Conservation (phyloP, 2,888 invertebrate species). For the Mechanitis mazaeus region DNA sequence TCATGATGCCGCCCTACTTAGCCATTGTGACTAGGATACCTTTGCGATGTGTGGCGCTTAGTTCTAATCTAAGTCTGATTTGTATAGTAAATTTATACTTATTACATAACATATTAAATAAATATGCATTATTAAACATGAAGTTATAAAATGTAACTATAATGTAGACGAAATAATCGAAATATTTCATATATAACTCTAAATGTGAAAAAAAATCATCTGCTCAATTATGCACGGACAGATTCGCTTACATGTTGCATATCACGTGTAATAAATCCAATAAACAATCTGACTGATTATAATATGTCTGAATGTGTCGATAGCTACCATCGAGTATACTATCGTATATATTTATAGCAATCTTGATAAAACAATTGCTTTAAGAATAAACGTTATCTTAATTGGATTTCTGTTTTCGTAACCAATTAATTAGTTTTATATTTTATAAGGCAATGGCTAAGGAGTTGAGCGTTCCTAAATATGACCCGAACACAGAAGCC, state of each 20-base stretch:
- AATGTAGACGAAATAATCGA: no score
- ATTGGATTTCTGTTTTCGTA: background rate
- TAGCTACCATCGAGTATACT: background rate
- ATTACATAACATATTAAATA: no score
- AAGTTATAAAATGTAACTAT: no score
- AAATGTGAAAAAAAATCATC: no score
- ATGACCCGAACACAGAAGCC: slow-evolving; percentile 62
- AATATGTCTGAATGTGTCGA: background rate
- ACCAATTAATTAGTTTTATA: slow-evolving; percentile 9
- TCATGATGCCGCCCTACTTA: slow-evolving; percentile 48
- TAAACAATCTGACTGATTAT: no score
- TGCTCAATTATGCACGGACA: no score
- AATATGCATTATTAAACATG: no score
- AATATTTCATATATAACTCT: no score
- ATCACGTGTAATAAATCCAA: no score
- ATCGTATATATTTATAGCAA: background rate
- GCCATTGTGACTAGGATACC: slow-evolving; percentile 17
- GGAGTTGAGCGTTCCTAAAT: slow-evolving; percentile 39
- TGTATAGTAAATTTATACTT: background rate
- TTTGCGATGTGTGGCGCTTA: slow-evolving; percentile 18
- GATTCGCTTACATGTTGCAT: no score
- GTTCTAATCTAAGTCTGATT: slow-evolving; percentile 12
- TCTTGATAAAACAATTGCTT: slow-evolving; percentile 4
- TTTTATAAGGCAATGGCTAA: slow-evolving; percentile 37
- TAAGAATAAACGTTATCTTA: slow-evolving; percentile 3